phyloP scores from a whole-genome alignment of 2,888 invertebrate species.

The Drosophila tripunctata region DNA sequence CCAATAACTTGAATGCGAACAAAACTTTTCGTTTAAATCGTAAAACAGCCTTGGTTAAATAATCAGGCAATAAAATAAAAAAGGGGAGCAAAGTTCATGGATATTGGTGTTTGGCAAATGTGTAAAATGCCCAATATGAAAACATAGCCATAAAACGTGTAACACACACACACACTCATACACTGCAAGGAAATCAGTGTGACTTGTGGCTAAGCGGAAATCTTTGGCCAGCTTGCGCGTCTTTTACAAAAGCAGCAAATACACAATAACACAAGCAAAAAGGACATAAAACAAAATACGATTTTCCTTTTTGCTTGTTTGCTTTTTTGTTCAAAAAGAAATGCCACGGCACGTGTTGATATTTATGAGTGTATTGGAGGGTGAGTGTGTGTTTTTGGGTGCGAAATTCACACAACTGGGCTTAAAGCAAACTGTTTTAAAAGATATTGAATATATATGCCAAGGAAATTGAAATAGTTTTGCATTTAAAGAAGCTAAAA shows the following conservation, averaged over 20 bases:
- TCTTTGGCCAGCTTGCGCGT: constrained; percentile 40
- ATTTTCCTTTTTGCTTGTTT: constrained; percentile 21
- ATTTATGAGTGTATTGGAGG: constrained; percentile 5
- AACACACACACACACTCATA: background rate
- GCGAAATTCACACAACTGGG: constrained; percentile 1
- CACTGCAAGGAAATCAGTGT: constrained; percentile 14
- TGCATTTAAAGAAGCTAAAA: no score
- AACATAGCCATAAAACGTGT: constrained; percentile 28
- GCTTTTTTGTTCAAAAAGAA: background rate
- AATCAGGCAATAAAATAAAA: constrained; percentile 50
- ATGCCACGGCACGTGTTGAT: constrained; percentile 27
- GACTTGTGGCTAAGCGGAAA: constrained; percentile 30
- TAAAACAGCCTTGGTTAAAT: constrained; percentile 38
- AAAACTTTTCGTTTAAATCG: constrained; percentile 49
- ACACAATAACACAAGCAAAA: constrained; percentile 19
- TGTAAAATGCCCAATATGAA: constrained; percentile 40
- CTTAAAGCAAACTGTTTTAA: no score
- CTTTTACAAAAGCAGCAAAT: constrained; percentile 17
- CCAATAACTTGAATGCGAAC: constrained; percentile 37
- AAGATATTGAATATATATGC: background rate
- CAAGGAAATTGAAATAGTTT: no score
- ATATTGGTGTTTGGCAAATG: constrained; percentile 30
- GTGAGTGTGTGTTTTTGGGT: background rate
- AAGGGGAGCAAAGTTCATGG: constrained; percentile 5
- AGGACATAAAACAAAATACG: constrained; percentile 64